A percentile compares a stretch with the other conserved stretches of the same genome.
phyloP scores from a whole-genome alignment of 2,113 vertebrate genomes.

The Boulengeromyrus knoepffleri region DNA sequence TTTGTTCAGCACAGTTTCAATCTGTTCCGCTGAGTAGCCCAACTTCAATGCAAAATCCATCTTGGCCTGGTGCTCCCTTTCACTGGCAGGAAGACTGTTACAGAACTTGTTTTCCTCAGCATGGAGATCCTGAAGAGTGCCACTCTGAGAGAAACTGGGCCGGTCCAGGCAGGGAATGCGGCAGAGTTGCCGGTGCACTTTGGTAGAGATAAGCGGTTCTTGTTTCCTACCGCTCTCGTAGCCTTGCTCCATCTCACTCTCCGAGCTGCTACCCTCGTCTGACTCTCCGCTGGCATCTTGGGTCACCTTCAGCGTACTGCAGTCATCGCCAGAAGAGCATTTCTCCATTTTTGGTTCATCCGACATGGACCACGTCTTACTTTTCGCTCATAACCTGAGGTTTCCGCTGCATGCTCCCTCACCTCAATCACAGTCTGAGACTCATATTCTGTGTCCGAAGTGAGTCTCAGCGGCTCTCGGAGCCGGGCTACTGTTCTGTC shows the following conservation, averaged over 20 bases:
- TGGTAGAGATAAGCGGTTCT: constrained; percentile 67
- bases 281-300: constrained; percentile 70
- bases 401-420: constrained; percentile 65
- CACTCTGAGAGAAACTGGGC: constrained; percentile 92
- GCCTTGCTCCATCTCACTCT: constrained; percentile 77
- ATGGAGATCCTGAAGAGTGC: constrained; percentile 72
- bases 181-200: constrained; percentile 89
- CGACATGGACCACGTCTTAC: constrained; percentile 78
- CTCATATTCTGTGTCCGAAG: constrained; percentile 49
- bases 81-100: constrained; percentile 48
- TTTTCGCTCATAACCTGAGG: constrained; percentile 63
- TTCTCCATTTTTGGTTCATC: constrained; percentile 89
- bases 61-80: constrained; percentile 88
- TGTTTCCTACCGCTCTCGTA: constrained; percentile 46
- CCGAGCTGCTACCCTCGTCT: constrained; percentile 80
- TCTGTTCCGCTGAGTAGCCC: constrained; percentile 89
- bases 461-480: constrained; percentile 47
- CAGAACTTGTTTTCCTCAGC: constrained; percentile 59
- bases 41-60: constrained; percentile 97
- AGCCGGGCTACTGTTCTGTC: constrained; percentile 46
- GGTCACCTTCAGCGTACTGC: constrained; percentile 56
- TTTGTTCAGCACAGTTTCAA: constrained; percentile 87
- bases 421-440: constrained; percentile 62
- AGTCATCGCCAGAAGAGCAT: constrained; percentile 75
- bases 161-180: constrained; percentile 89